Base-by-base conservation (phyloP, 2,797 vertebrate species). In the Menidia menidia region DNA sequence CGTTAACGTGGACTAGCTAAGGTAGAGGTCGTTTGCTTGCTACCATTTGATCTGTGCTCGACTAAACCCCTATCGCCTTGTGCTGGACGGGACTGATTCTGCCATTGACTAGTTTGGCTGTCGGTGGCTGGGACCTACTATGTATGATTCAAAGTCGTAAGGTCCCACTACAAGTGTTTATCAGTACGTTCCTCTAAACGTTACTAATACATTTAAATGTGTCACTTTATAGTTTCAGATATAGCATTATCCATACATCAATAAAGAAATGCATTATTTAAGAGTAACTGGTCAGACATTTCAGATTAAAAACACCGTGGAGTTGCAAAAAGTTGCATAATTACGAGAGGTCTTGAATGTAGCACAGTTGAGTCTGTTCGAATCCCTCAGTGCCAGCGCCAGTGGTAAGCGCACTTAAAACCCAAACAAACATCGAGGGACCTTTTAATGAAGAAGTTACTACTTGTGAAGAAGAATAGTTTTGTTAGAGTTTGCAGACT, bases 371-470 rank as follows among this genome's bases (percentile, higher is more conserved):
- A 83, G 82, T 76, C 79, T 82, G 77, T 88, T 90, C 87, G 88
- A 89, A 86, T 83, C 85, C 75, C 81, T 85, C 80, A 78, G 85
- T 87, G 78, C 60, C 88, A 91, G 79, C 84, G 88, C 84, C 85
- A 92, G 88, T 85, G 87, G 88, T 90, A 81, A 92, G 90, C 81
- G 82, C 80, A 81, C 65, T 70, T 80, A 88, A 88, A 91, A 89
- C 87, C 86, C 90, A 92, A 93, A 93, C 91, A 93, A 91, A 91
- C 91, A 81, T 45, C 77, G 57, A 63, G 47, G 31, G 73, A 41
- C 39, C 59, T 64, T 10, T 70, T 35, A 64, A 54, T 52, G 35
- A 76, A 60, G 59, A 61, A 60, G 52, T 68, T 71, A 54, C 15
- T 75, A 55, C 57, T 60, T 31, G 55, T 14, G 11, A 64, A 50